Evolutionary conservation across 2,797 vertebrate species (phyloP), one percentile per base, ranked within the genome.

Genomic region (Diglossa cyanea): DNA sequence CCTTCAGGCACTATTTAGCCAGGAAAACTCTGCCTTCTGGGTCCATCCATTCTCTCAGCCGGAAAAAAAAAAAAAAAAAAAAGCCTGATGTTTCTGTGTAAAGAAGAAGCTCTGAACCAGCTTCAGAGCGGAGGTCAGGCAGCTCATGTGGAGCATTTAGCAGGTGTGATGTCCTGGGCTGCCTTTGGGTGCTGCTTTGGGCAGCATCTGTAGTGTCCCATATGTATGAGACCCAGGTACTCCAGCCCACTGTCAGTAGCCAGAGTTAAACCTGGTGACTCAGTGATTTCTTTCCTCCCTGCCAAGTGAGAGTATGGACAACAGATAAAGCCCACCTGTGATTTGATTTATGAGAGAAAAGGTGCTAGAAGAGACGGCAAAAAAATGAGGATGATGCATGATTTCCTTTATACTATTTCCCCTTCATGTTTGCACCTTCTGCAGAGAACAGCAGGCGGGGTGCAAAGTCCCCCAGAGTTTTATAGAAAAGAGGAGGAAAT

Each of bases 191-290:
- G 20, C 63, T 62, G 30, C 42, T 83, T 70, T 47, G 37, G 23
- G 31, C 42, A 82, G 28, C 2, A 6, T 12, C 33, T n/a, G 10
- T 5, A 1, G 1, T 14, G n/a, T 55, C n/a, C 35, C 51, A 33
- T 8, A 1, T 0, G 55, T 47, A 37, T 6, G 21, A 73, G 40
- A 58, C 7, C 30, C 6, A 2, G 13, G 19, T 9, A 19, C 39
- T 39, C 14, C 39, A 39, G 39, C 39, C 42, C 40, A 40, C 9
- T 1, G 2, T 12, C 39, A 47, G 26, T 7, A 68, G 35, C 14
- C 75, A 62, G 4, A 54, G 4, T 47, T 53, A 65, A 72, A 47
- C 21, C 30, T 55, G 16, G 10, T n/a, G 37, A 9, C 44, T 76
- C 42, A 71, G 33, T 11, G n/a, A 17, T 25, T 8, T 83, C 45